Base-by-base conservation (phyloP, 1,140 invertebrate species). In the Leptinotarsa defecta region DNA sequence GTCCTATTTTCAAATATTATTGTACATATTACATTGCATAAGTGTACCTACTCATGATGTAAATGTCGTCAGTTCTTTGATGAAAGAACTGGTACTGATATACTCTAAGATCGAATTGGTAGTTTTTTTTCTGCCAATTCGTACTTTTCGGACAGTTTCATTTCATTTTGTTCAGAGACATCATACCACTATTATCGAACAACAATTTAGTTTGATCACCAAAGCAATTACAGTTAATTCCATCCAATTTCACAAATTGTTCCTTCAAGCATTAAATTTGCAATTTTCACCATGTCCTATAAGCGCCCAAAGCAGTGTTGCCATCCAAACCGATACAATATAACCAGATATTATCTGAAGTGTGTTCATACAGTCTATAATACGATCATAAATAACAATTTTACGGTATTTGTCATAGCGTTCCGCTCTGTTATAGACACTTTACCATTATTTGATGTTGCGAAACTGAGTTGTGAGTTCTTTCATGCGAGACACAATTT, bases 361-460 rank as follows among this genome's bases (percentile, higher is more conserved):
- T 57, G 52, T 57, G 52, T 57, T 57, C 52, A 57, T 57, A 57
- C 6, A 19, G 52, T 57, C 52, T 19, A 19, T 57, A 57, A 57
- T 57, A 57, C 52, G 15, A 57, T 57, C 52, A 57, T 57, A n/a
- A 57, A 57, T 57, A 57, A 57, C 15, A 57, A n/a, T 57, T 57
- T 57, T 57, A 57, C 3, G n/a, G n/a, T 19, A 57, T 57, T 57
- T 57, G 15, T 57, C 52, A 57, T 57, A 15, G n/a, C 15, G 52
- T 19, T 17, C 1, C 52, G 17, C 52, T 57, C 15, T 57, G 52
- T 57, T 57, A 57, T 57, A 57, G 52, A 57, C 52, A 57, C 52
- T 57, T 57, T 17, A 57, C 52, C n/a, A 57, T 57, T 57, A 57
- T 15, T 57, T 17, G 52, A 57, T 57, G 52, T 57, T 19, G 52